Evolutionary conservation across 2,113 vertebrate species (phyloP).

Genomic region (Periophthalmodon schlosseri): DNA sequence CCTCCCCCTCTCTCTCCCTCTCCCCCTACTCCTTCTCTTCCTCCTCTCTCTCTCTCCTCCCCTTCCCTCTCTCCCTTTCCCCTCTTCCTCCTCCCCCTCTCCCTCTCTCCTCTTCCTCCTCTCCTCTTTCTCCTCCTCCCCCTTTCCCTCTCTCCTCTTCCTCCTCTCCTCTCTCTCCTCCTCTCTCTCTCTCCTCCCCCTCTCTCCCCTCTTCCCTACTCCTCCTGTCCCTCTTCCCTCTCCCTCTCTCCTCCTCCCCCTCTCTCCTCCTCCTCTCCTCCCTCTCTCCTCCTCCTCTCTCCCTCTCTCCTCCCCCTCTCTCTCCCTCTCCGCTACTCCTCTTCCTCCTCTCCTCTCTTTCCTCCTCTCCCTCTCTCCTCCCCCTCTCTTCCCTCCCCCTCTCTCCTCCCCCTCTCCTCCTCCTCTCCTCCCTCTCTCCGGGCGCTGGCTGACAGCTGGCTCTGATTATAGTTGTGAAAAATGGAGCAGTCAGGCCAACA

Average conservation of each 20-base stretch:
- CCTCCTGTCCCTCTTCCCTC: too few relatives aligned
- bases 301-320: not conserved
- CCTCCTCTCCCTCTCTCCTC: slow-evolving; percentile 13
- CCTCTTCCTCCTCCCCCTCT: slow-evolving; percentile 36
- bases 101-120: not conserved
- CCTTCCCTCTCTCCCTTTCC: slow-evolving; percentile 30
- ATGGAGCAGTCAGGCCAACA: slow-evolving; percentile 79
- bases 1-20: not conserved
- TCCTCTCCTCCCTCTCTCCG: slow-evolving; percentile 40
- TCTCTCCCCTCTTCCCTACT: too few relatives aligned
- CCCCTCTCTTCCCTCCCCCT: not conserved
- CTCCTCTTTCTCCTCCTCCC: too few relatives aligned
- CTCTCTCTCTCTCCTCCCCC: too few relatives aligned
- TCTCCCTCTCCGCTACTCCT: slow-evolving; percentile 15
- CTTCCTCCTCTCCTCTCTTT: slow-evolving; percentile 7
- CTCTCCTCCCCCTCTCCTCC: not conserved
- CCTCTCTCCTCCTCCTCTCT: too few relatives aligned
- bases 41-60: slow-evolving; percentile 20
- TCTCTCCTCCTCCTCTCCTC: too few relatives aligned
- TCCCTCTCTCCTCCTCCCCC: too few relatives aligned
- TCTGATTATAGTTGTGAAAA: slow-evolving; percentile 83
- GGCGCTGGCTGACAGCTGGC: slow-evolving; percentile 81
- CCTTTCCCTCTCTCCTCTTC: not conserved
- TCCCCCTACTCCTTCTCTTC: not conserved
- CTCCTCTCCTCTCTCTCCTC: too few relatives aligned